Percentiles rank a stretch among this genome's conserved stretches.
Conservation (phyloP, 1,140 invertebrate genomes). For the Heliconius eleuchia region DNA sequence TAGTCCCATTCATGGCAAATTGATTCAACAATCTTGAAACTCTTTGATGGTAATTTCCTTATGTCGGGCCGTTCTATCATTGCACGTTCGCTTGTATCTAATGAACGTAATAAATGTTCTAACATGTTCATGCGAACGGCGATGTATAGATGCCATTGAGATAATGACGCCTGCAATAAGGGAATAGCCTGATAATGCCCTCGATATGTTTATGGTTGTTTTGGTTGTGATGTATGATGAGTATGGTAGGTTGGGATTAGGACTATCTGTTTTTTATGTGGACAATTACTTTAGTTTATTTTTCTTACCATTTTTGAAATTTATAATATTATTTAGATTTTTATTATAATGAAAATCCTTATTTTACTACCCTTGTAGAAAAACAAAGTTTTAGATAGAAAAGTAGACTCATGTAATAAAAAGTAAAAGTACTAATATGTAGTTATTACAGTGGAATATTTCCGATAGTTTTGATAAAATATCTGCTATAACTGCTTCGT, state of each 20-base stretch:
- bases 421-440: no score
- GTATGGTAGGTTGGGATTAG: conserved; percentile 6
- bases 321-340: no score
- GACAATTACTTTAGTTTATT: background rate
- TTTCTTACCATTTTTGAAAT: no score
- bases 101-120: conserved; percentile 46
- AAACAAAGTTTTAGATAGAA: no score
- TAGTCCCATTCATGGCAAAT: conserved; percentile 35
- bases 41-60: conserved; percentile 42
- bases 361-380: no score
- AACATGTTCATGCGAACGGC: conserved; percentile 41
- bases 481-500: background rate
- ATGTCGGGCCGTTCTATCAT: conserved; percentile 29
- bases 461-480: no score
- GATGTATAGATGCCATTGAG: conserved; percentile 50
- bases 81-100: conserved; percentile 42
- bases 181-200: conserved; percentile 31
- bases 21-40: conserved; percentile 37
- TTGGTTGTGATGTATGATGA: conserved; percentile 16
- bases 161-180: conserved; percentile 45
- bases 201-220: conserved; percentile 27
- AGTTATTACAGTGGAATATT: no score
- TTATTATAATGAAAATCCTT: no score
- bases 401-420: no score
- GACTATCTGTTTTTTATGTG: background rate